Conservation (phyloP, 2,888 invertebrate species). For the Alsophila aescularia region DNA sequence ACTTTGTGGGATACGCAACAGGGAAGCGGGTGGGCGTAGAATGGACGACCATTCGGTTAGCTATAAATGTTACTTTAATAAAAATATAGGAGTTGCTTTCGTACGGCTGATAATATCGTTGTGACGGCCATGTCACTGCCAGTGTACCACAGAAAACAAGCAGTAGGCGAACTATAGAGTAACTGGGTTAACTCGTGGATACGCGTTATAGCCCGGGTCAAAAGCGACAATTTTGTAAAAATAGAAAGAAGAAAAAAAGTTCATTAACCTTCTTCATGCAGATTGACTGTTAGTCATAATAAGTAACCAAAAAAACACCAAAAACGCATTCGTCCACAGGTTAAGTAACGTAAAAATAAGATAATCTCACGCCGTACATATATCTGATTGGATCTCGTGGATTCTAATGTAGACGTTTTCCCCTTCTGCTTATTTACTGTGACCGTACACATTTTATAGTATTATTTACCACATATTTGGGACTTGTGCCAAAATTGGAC, state of each 20-base stretch:
- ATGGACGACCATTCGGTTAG: conserved; percentile 5
- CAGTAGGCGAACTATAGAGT: not conserved
- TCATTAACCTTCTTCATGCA: too few species aligned
- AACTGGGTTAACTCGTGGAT: too few species aligned
- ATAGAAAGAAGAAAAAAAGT: too few species aligned
- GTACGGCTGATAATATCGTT: not conserved
- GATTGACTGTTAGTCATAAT: too few species aligned
- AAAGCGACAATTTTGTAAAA: too few species aligned
- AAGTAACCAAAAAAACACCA: too few species aligned
- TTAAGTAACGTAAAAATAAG: too few species aligned
- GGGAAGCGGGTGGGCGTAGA: conserved; percentile 25
- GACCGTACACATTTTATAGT: conserved; percentile 47
- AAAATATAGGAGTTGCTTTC: not conserved
- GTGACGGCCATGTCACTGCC: not conserved
- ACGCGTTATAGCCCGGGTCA: too few species aligned
- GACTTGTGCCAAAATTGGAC: conserved; percentile 79
- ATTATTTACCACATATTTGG: conserved; percentile 68
- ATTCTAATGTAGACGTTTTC: not conserved
- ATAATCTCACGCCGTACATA: too few species aligned
- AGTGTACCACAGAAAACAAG: not conserved
- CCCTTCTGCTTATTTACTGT: conserved; percentile 5
- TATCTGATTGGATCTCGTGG: too few species aligned
- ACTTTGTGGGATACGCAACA: conserved; percentile 15
- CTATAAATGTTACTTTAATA: conserved; percentile 12
- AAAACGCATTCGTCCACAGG: too few species aligned